Evolutionary conservation across 2,113 vertebrate genomes (phyloP).

Genomic region (Penelope pileata): DNA sequence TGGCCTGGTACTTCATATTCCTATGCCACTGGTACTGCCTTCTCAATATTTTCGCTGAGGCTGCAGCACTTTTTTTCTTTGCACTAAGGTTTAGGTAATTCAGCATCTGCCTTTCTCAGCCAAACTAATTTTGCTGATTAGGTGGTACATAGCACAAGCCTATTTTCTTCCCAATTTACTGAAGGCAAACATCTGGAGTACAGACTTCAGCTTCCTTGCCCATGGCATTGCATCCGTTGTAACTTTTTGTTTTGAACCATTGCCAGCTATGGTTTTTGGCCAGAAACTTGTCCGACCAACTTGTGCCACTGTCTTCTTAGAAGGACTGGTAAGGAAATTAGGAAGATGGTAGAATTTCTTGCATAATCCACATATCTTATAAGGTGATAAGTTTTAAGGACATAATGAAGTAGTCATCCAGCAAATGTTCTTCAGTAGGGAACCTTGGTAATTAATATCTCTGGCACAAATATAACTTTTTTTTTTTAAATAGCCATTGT

Average conservation of each 20-base stretch:
- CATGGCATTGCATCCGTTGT: background rate
- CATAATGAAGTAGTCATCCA: background rate
- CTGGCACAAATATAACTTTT: background rate
- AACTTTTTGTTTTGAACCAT: background rate
- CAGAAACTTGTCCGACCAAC: background rate
- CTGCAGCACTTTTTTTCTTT: background rate
- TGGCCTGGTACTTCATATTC: background rate
- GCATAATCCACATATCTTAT: background rate
- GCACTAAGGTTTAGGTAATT: background rate
- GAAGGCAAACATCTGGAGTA: background rate
- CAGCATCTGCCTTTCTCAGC: background rate
- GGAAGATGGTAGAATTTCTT: background rate
- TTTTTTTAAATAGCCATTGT: background rate
- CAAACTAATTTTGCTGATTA: background rate
- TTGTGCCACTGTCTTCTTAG: background rate
- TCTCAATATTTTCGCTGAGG: background rate
- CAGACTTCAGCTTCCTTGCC: background rate
- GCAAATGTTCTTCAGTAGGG: background rate
- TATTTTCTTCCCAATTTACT: background rate
- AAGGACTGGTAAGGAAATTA: background rate
- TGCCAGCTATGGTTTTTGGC: background rate
- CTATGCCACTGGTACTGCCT: background rate
- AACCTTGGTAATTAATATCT: background rate
- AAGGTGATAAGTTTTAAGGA: conserved; percentile 9
- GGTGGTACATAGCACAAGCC: background rate